Percentiles rank a stretch among this genome's conserved stretches.
Conservation (phyloP, 1,140 invertebrate species). For the Heliothis virescens region DNA sequence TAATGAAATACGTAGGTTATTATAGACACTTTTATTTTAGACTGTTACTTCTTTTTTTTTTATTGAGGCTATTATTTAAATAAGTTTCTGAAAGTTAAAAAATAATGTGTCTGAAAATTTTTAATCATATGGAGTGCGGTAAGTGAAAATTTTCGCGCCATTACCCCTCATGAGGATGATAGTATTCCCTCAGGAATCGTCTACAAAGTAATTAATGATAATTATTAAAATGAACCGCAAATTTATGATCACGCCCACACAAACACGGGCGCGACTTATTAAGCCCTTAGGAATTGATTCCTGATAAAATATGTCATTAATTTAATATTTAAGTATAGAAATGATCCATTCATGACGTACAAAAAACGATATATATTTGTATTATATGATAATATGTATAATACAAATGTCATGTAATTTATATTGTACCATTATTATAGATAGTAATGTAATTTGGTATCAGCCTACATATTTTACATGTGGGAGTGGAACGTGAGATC, state of each 20-base stretch:
- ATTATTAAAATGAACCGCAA: conserved; percentile 38
- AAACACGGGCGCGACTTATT: background rate
- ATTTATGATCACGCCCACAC: conserved; percentile 38
- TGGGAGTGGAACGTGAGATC: too few species aligned
- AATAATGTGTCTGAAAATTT: background rate
- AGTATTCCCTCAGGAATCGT: conserved; percentile 43
- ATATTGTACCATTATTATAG: too few species aligned
- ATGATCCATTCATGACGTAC: background rate
- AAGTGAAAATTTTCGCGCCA: conserved; percentile 19
- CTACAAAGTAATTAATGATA: conserved; percentile 38
- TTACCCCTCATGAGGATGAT: conserved; percentile 14
- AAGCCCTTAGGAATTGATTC: conserved; percentile 11
- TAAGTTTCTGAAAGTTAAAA: too few species aligned
- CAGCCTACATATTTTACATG: too few species aligned
- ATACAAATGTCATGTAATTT: too few species aligned
- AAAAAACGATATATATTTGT: too few species aligned
- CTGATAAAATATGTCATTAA: background rate
- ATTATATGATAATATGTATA: too few species aligned
- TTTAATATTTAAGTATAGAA: background rate
- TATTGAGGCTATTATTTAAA: too few species aligned
- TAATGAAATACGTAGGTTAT: too few species aligned
- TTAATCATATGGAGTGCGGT: conserved; percentile 48
- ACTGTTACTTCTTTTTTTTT: too few species aligned
- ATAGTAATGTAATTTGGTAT: too few species aligned
- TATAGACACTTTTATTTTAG: too few species aligned